Evolutionary conservation across 2,797 vertebrate species (phyloP), one percentile per base, ranked within the genome.

Genomic region (Salmo trutta): DNA sequence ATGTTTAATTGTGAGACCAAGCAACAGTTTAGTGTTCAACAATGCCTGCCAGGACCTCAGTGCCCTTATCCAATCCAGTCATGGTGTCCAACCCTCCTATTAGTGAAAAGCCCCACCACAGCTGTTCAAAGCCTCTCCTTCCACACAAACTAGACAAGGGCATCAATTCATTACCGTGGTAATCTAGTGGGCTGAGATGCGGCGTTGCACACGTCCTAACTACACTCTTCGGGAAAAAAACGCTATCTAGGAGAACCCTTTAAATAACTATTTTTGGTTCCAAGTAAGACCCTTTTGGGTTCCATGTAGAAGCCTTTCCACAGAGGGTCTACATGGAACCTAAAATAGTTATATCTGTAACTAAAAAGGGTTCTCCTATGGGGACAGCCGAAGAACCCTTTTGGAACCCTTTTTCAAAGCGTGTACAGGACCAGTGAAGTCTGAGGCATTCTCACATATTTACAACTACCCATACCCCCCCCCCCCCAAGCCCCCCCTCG

Each of bases 151-250:
- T 5, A 71, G 41, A 81, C 78, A 41, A 79, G 72, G 62, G 73
- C 83, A 75, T 79, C 71, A 77, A 76, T 76, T 66, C 52, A 82
- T 82, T 79, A 82, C 19, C 3, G 36, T 51, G 36, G 36, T 82
- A 81, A 84, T 84, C 73, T 81, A 41, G 21, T 16, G 19, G 64
- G 51, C n/a, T 2, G 27, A 71, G 53, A 77, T 52, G 29, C 52
- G n/a, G 71, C 17, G 14, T 79, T 69, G 79, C 66, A 76, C 71
- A 33, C 14, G n/a, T 62, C 72, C 76, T 71, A 71, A 76, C 15
- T 1, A 68, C 71, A 16, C 64, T 47, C 41, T 47, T 12, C 8
- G 10, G 2, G 2, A 41, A 3, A 47, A 47, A 47, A 2, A 2
- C 10, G 12, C 41, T 47, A 47, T 47, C 41, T 47, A 47, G 41